Percentiles rank a stretch among this genome's conserved stretches.
Conservation (phyloP, 2,113 vertebrate species). For the Verasper variegatus region DNA sequence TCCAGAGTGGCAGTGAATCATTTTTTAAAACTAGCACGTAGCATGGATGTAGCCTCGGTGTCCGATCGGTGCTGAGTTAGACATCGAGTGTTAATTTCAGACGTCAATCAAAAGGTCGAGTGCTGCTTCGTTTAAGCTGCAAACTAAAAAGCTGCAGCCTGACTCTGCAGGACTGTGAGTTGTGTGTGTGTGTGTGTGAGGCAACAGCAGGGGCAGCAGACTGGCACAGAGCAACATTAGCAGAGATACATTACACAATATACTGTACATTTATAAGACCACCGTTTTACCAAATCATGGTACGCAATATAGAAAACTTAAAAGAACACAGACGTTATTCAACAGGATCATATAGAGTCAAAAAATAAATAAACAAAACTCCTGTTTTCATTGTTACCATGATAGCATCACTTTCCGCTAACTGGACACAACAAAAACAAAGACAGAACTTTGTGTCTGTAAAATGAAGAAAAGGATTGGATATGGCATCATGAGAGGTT, state of each 20-base stretch:
- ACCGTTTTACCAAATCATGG: conserved; percentile 44
- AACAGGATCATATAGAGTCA: conserved; percentile 47
- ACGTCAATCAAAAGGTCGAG: neutral
- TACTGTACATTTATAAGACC: conserved; percentile 60
- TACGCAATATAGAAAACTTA: conserved; percentile 51
- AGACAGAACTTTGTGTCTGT: conserved; percentile 25
- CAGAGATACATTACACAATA: conserved; percentile 59
- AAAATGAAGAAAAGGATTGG: conserved; percentile 25
- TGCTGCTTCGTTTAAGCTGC: neutral
- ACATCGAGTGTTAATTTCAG: conserved; percentile 36
- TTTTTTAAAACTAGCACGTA: neutral
- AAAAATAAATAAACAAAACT: conserved; percentile 19
- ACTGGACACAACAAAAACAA: conserved; percentile 28
- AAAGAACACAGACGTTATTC: conserved; percentile 50
- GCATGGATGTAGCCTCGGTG: too few relatives aligned
- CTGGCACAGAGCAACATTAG: conserved; percentile 61
- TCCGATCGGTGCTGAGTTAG: neutral
- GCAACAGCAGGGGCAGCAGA: conserved; percentile 37
- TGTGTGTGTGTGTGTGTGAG: conserved; percentile 20
- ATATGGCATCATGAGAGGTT: conserved; percentile 26
- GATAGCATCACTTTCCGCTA: conserved; percentile 28
- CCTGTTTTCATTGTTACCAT: conserved; percentile 18
- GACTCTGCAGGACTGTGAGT: conserved; percentile 14
- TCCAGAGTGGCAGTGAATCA: neutral
- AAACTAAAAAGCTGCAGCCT: conserved; percentile 4